A percentile compares a stretch with the other conserved stretches of the same genome.
Evolutionary conservation across 1,140 invertebrate genomes (phyloP).

Genomic region (Cryptotermes secundus): DNA sequence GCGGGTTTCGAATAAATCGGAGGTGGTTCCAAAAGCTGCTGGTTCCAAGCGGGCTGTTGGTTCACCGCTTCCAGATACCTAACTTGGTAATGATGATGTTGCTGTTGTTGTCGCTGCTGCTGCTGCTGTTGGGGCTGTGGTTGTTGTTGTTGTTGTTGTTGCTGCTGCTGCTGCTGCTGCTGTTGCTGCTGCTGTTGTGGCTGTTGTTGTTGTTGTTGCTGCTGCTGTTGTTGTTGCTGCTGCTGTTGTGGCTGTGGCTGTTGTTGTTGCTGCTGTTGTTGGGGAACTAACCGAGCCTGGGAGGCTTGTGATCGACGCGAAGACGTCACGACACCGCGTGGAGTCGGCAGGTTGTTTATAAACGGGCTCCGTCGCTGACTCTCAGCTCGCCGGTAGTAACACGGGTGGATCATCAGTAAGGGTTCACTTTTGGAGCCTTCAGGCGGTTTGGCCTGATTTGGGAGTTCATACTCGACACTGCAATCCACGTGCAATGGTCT

Average conservation of each 20-base stretch:
- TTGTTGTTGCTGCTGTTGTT: conserved; percentile 18
- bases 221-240: conserved; percentile 29
- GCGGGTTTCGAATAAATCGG: conserved; percentile 23
- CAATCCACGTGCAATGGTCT: conserved; percentile 79
- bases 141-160: conserved; percentile 28
- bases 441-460: conserved; percentile 76
- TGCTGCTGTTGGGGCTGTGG: conserved; percentile 22
- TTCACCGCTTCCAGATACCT: neutral
- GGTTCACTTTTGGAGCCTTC: conserved; percentile 72
- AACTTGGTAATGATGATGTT: conserved; percentile 17
- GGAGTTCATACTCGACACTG: conserved; percentile 81
- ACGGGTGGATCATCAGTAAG: conserved; percentile 82
- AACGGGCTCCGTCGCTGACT: conserved; percentile 72
- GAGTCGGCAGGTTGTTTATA: conserved; percentile 63
- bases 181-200: too few species aligned
- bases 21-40: neutral
- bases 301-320: neutral
- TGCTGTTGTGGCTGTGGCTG: conserved; percentile 29
- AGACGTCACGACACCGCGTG: neutral
- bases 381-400: conserved; percentile 77
- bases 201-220: conserved; percentile 31
- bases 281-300: neutral
- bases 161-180: conserved; percentile 23
- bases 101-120: conserved; percentile 23
- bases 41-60: neutral